A percentile compares a stretch with the other conserved stretches of the same genome.
These are phyloP conservation scores for Phrynocephalus vlangalii DNA, from an alignment of 2,797 vertebrate species.

Conservation along the genomic window DNA sequence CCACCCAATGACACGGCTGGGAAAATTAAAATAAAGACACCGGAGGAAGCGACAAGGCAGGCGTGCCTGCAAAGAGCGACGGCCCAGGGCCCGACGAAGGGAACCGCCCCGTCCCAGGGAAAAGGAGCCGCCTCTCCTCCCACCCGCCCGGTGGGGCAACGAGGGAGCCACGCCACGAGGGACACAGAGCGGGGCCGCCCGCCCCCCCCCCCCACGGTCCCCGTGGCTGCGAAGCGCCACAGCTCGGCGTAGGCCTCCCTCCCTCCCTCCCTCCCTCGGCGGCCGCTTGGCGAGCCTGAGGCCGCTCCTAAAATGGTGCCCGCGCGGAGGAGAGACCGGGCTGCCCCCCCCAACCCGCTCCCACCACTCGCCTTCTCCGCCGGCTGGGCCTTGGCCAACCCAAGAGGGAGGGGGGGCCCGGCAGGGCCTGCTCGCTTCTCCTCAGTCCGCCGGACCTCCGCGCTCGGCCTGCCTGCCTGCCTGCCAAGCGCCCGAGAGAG, in stretches of 20 bases:
- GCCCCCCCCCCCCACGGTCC: background rate
- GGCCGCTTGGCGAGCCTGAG: background rate
- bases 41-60: too few species aligned
- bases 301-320: constrained; percentile 21
- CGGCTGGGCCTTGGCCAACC: background rate
- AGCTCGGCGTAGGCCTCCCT: background rate
- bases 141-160: background rate
- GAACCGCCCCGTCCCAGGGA: background rate
- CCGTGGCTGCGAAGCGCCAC: background rate
- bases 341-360: background rate
- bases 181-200: too few species aligned
- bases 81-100: background rate
- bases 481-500: background rate
- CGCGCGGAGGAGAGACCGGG: background rate
- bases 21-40: too few species aligned
- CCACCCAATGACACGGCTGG: background rate
- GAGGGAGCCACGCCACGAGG: background rate
- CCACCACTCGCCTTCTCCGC: rapidly evolving
- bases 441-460: background rate
- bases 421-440: background rate
- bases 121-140: background rate
- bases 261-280: too few species aligned
- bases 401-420: too few species aligned
- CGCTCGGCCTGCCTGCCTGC: background rate
- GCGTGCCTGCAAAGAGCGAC: background rate